phyloP scores from a whole-genome alignment of 2,888 invertebrate species.

The Fragum fragum region DNA sequence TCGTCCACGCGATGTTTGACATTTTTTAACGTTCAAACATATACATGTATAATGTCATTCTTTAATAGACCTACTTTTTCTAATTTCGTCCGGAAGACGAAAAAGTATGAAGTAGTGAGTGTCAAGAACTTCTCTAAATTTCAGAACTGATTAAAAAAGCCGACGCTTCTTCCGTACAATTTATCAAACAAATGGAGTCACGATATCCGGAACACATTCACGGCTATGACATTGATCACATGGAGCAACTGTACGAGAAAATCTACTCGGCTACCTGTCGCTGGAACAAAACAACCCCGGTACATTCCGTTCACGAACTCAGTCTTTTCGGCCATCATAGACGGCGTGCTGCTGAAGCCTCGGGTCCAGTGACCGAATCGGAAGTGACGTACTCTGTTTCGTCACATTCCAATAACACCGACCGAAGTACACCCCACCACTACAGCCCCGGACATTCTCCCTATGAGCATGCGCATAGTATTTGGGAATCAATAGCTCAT shows the following conservation, averaged over 20 bases:
- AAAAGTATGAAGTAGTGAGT: too few species aligned
- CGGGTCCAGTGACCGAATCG: background rate
- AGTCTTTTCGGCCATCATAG: background rate
- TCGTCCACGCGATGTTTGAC: too few species aligned
- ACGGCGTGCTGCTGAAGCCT: background rate
- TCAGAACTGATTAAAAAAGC: slow-evolving; percentile 51
- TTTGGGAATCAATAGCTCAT: slow-evolving; percentile 63
- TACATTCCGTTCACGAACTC: background rate
- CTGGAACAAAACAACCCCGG: slow-evolving; percentile 30
- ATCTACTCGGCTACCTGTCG: slow-evolving; percentile 46
- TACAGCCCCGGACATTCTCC: background rate
- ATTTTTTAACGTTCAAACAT: too few species aligned
- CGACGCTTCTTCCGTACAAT: slow-evolving; percentile 41
- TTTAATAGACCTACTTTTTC: too few species aligned
- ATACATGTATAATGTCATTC: too few species aligned
- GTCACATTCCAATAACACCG: background rate
- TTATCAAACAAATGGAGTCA: slow-evolving; percentile 45
- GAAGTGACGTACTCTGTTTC: background rate
- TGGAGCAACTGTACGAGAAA: slow-evolving; percentile 46
- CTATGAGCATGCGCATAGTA: slow-evolving; percentile 30
- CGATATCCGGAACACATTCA: slow-evolving; percentile 49
- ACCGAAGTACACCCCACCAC: background rate
- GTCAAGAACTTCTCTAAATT: too few species aligned
- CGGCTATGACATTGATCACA: slow-evolving; percentile 36
- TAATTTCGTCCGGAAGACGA: too few species aligned